Evolutionary conservation across 2,113 vertebrate species (phyloP).

Genomic region (Eclectus roratus): DNA sequence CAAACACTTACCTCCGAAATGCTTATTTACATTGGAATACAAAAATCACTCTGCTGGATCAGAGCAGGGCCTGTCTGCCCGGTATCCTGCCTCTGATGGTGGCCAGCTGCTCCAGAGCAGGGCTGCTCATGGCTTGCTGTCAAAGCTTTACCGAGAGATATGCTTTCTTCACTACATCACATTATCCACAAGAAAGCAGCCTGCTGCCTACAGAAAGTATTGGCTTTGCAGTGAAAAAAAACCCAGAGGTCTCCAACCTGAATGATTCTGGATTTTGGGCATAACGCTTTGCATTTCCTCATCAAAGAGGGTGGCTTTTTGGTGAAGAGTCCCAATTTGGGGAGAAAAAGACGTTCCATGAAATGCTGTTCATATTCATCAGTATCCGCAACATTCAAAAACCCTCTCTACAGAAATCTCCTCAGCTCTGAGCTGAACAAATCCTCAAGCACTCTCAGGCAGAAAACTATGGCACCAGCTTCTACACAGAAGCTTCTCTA

Average conservation of each 20-base stretch:
- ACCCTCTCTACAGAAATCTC: not conserved
- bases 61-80: constrained; percentile 1
- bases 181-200: not conserved
- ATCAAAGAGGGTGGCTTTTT: not conserved
- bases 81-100: constrained; percentile 43
- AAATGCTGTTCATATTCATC: not conserved
- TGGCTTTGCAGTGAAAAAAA: not conserved
- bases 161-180: not conserved
- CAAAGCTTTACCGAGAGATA: not conserved
- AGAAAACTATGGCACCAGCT: not conserved
- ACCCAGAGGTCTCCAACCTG: not conserved
- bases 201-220: not conserved
- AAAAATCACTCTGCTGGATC: constrained; percentile 40
- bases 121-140: not conserved
- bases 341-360: not conserved
- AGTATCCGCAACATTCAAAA: not conserved
- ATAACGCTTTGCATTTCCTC: not conserved
- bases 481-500: not conserved
- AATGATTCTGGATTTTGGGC: not conserved
- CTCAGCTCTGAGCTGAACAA: not conserved
- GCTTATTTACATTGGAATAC: constrained; percentile 50
- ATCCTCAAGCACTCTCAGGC: not conserved
- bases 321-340: not conserved
- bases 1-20: constrained; percentile 46
- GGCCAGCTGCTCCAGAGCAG: constrained; percentile 45